phyloP scores from a whole-genome alignment of 1,140 invertebrate genomes.

The Mylabris phalerata region DNA sequence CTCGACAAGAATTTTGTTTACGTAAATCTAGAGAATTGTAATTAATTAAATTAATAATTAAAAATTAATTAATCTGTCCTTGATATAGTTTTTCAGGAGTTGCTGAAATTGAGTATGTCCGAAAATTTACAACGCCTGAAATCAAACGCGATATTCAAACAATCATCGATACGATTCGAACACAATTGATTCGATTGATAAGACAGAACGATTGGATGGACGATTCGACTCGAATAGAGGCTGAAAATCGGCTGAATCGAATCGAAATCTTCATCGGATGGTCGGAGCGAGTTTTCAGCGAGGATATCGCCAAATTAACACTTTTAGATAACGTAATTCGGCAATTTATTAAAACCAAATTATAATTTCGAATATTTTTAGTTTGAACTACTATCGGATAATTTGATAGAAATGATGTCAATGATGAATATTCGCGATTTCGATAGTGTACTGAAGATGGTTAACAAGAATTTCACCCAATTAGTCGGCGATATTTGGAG shows the following conservation, averaged over 20 bases:
- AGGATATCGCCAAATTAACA: conserved; percentile 9
- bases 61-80: not conserved
- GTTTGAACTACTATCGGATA: conserved; percentile 11
- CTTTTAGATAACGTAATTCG: conserved; percentile 3
- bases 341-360: not conserved
- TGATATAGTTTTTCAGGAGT: conserved; percentile 13
- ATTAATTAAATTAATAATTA: not conserved
- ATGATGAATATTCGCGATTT: not conserved
- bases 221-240: not conserved
- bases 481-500: not conserved
- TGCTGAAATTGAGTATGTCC: conserved; percentile 22
- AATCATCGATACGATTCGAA: conserved; percentile 22
- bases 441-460: conserved; percentile 1
- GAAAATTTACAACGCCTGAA: conserved; percentile 13
- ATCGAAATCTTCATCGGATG: conserved; percentile 8
- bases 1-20: conserved; percentile 1
- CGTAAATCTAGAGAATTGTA: conserved; percentile 3
- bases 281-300: conserved; percentile 2
- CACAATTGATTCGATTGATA: conserved; percentile 13
- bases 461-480: conserved; percentile 1
- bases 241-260: no score
- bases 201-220: conserved; percentile 26
- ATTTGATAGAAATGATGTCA: conserved; percentile 8
- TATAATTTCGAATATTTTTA: not conserved
- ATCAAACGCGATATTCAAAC: conserved; percentile 17